Percentiles rank a stretch among this genome's conserved stretches.
phyloP scores from a whole-genome alignment of 2,797 vertebrate species.

The Poecilia wingei region DNA sequence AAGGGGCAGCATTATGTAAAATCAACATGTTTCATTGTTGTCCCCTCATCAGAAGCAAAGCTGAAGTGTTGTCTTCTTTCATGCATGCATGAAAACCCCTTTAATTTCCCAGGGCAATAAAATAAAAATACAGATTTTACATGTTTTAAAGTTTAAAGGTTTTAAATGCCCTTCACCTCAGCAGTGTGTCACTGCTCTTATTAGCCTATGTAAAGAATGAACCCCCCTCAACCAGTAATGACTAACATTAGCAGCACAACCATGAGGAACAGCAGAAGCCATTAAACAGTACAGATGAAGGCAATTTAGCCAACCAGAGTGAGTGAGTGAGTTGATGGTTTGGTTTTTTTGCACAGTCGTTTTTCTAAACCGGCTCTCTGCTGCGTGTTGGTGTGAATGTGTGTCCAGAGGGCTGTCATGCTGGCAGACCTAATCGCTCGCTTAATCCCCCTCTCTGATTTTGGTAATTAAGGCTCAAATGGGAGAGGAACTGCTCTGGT shows the following conservation, averaged over 20 bases:
- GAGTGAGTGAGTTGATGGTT: constrained; percentile 39
- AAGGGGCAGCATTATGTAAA: no score
- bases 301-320: constrained; percentile 40
- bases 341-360: constrained; percentile 27
- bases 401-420: constrained; percentile 60
- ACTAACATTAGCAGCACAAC: constrained; percentile 29
- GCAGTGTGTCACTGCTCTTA: not conserved
- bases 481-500: constrained; percentile 57
- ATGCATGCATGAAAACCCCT: no score
- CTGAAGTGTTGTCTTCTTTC: no score
- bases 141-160: not conserved
- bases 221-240: constrained; percentile 13
- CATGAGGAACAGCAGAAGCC: constrained; percentile 22
- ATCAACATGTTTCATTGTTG: no score
- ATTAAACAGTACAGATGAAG: constrained; percentile 43
- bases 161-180: not conserved
- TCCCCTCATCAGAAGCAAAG: no score
- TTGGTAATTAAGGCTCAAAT: constrained; percentile 76
- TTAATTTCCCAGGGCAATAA: no score
- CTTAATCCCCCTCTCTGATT: constrained; percentile 68
- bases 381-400: constrained; percentile 48
- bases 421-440: constrained; percentile 66
- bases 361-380: constrained; percentile 36
- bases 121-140: not conserved
- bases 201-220: constrained; percentile 3